phyloP scores from a whole-genome alignment of 1,140 invertebrate genomes.

The Polyergus mexicanus region DNA sequence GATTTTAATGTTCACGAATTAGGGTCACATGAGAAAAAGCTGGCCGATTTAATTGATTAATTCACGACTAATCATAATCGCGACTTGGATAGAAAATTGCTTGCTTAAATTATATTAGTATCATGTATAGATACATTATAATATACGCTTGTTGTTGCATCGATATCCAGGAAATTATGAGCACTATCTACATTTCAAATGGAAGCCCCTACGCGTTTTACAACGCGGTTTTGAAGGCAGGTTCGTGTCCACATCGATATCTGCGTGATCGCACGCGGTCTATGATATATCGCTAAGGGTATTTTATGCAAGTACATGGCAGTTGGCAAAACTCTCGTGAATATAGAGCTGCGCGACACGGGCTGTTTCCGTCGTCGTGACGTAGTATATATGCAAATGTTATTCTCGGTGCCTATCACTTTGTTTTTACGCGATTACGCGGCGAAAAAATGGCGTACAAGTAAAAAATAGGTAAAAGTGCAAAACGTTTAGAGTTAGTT shows the following conservation, averaged over 20 bases:
- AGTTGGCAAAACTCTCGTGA: conserved; percentile 44
- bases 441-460: conserved; percentile 14
- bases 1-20: neutral
- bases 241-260: conserved; percentile 37
- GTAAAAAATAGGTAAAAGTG: neutral
- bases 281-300: conserved; percentile 38
- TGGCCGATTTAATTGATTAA: conserved; percentile 19
- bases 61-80: conserved; percentile 18
- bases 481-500: conserved; percentile 26
- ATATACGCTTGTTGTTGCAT: conserved; percentile 33
- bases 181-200: conserved; percentile 57
- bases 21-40: neutral
- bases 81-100: neutral
- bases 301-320: conserved; percentile 45
- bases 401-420: conserved; percentile 37
- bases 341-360: conserved; percentile 18
- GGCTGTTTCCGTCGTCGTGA: neutral
- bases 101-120: conserved; percentile 28
- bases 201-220: conserved; percentile 36
- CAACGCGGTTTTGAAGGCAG: conserved; percentile 19
- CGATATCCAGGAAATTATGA: conserved; percentile 49
- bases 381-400: conserved; percentile 35
- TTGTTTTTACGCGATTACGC: conserved; percentile 27
- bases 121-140: conserved; percentile 25
- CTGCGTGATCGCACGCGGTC: conserved; percentile 41